Evolutionary conservation across 2,113 vertebrate species (phyloP).

Genomic region (Neopipo cinnamomea): DNA sequence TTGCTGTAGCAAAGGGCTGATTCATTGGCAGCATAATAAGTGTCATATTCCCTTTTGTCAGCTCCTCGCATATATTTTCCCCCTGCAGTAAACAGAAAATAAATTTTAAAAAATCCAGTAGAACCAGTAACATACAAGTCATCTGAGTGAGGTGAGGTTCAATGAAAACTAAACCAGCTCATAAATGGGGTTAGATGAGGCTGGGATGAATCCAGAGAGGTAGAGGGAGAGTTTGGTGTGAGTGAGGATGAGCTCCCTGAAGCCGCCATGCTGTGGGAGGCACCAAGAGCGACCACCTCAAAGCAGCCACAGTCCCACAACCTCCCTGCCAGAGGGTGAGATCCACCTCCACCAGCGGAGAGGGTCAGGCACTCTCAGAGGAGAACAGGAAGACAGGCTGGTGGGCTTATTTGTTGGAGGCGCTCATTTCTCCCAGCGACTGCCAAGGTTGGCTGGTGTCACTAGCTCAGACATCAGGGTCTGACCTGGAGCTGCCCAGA

Average conservation of each 20-base stretch:
- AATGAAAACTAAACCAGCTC: background rate
- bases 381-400: accelerated
- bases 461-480: accelerated
- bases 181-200: background rate
- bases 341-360: background rate
- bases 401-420: background rate
- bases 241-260: background rate
- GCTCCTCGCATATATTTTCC: conserved; percentile 27
- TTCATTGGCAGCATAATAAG: conserved; percentile 14
- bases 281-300: background rate
- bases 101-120: conserved; percentile 36
- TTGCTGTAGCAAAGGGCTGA: conserved; percentile 28
- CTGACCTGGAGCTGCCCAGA: background rate
- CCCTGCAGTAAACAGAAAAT: conserved; percentile 40
- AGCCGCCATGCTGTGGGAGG: background rate
- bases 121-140: conserved; percentile 27
- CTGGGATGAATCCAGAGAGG: background rate
- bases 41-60: conserved; percentile 49
- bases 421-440: accelerated
- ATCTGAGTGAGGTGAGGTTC: background rate
- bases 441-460: background rate
- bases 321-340: background rate
- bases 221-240: background rate
- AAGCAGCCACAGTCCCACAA: background rate
- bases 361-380: background rate